Conservation (phyloP, 2,888 invertebrate genomes). For the Morinoia aosen region DNA sequence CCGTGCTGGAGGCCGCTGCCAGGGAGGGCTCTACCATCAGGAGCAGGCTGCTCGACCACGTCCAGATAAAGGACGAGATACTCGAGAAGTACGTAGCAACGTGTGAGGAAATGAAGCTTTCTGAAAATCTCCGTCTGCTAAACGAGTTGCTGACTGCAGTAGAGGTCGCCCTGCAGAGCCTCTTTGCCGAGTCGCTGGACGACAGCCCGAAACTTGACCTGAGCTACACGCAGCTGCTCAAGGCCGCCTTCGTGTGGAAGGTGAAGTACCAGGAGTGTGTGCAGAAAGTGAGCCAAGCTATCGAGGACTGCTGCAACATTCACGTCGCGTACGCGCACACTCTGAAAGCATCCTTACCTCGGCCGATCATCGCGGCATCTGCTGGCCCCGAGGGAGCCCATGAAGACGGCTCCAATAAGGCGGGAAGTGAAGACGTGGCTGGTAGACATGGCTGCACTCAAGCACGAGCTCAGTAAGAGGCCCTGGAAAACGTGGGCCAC, state of each 20-base stretch:
- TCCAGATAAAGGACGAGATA: background rate
- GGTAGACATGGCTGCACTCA: background rate
- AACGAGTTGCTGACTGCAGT: background rate
- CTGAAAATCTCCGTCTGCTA: background rate
- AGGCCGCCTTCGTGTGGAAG: background rate
- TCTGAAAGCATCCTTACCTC: background rate
- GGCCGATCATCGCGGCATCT: background rate
- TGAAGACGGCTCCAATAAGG: background rate
- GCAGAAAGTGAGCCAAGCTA: background rate
- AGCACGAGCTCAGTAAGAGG: background rate
- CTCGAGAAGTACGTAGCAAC: background rate
- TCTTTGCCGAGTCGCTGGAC: background rate
- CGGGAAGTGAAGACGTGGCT: background rate
- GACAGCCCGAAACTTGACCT: background rate
- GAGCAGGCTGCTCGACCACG: background rate
- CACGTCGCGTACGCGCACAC: background rate
- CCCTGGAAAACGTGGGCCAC: background rate
- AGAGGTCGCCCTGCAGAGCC: background rate
- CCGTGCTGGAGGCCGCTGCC: background rate
- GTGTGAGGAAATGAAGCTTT: background rate
- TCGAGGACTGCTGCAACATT: background rate
- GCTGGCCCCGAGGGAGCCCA: background rate
- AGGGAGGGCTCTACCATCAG: background rate
- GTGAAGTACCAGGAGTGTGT: background rate
- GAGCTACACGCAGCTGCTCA: slow-evolving; percentile 8